phyloP scores from a whole-genome alignment of 2,888 invertebrate species.

The Scelioninae gen. 2 region DNA sequence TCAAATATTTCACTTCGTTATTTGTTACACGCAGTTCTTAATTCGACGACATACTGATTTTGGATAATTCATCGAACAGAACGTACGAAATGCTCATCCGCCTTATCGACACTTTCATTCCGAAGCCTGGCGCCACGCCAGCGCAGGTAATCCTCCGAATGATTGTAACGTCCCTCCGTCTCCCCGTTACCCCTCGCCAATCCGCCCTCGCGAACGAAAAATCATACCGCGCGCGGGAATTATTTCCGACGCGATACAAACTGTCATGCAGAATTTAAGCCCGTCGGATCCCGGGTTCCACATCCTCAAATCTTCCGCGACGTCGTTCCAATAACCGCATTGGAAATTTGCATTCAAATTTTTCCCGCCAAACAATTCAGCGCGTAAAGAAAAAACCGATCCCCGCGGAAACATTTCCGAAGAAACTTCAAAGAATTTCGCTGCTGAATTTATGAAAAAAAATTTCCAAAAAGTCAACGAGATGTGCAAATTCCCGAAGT shows the following conservation, averaged over 20 bases:
- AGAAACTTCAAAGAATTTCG: too few relatives aligned
- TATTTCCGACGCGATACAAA: conserved; percentile 42
- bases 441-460: background rate
- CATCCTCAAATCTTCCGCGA: too few relatives aligned
- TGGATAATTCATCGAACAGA: conserved; percentile 42
- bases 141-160: conserved; percentile 50
- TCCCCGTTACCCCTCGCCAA: conserved; percentile 8
- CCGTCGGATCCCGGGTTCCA: too few relatives aligned
- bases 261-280: too few relatives aligned
- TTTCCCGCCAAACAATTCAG: conserved; percentile 20
- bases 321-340: too few relatives aligned
- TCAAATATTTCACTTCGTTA: conserved; percentile 12
- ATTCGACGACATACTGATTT: conserved; percentile 19
- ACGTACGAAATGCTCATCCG: conserved; percentile 45
- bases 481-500: too few relatives aligned
- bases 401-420: background rate
- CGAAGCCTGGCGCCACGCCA: conserved; percentile 43
- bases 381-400: background rate
- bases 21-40: conserved; percentile 1
- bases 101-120: conserved; percentile 56
- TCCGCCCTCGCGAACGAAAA: conserved; percentile 28
- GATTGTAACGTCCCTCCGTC: conserved; percentile 44
- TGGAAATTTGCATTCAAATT: conserved; percentile 27
- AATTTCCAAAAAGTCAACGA: background rate
- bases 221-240: conserved; percentile 14